Conservation (phyloP, 2,888 invertebrate genomes). For the Amblyjoppa fuscipennis region DNA sequence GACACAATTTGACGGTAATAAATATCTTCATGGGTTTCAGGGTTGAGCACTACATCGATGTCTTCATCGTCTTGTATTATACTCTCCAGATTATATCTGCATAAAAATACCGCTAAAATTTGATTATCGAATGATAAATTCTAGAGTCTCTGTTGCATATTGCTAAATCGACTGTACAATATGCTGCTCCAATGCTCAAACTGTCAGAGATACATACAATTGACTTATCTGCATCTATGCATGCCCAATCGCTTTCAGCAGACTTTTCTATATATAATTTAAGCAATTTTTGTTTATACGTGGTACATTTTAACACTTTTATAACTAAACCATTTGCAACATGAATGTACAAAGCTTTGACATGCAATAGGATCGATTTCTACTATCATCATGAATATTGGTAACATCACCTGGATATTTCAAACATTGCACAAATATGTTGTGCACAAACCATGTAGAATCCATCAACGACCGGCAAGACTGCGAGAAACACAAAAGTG, state of each 20-base stretch:
- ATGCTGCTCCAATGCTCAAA: too few species aligned
- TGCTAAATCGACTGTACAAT: background rate
- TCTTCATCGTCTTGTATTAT: background rate
- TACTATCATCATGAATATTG: background rate
- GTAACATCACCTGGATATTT: slow-evolving; percentile 17
- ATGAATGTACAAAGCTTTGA: background rate
- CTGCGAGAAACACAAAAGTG: background rate
- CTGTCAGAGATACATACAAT: too few species aligned
- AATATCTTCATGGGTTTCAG: background rate
- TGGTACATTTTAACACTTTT: too few species aligned
- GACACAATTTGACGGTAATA: slow-evolving; percentile 15
- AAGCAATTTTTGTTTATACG: too few species aligned
- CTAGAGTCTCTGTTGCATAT: too few species aligned
- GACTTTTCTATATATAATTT: too few species aligned
- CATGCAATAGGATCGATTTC: background rate
- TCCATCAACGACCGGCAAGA: background rate
- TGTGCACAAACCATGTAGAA: slow-evolving; percentile 1
- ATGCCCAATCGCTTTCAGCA: too few species aligned
- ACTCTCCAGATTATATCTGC: slow-evolving; percentile 22
- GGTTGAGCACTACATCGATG: background rate
- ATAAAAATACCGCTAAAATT: background rate
- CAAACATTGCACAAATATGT: slow-evolving; percentile 22
- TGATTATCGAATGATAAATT: too few species aligned
- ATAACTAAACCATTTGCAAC: background rate
- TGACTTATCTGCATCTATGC: too few species aligned